Evolutionary conservation across 2,113 vertebrate genomes (phyloP).

Genomic region (Pipa parva): DNA sequence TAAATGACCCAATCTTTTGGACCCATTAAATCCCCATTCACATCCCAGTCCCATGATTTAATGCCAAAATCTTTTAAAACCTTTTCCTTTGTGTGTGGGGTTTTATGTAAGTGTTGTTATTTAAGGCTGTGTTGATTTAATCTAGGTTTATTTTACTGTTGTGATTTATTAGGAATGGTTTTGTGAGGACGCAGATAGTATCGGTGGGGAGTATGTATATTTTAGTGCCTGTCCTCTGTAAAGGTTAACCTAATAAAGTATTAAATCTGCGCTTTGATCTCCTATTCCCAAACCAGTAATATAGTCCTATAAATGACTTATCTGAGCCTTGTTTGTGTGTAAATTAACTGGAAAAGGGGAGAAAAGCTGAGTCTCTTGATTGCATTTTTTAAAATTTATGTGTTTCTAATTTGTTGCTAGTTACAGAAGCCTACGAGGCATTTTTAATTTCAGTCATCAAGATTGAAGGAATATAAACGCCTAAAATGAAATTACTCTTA

Average conservation of each 20-base stretch:
- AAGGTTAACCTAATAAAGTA: slow-evolving; percentile 26
- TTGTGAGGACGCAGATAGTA: background rate
- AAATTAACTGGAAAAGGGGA: slow-evolving; percentile 5
- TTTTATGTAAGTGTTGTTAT: too few relatives aligned
- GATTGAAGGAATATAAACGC: slow-evolving; percentile 15
- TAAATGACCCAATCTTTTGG: too few relatives aligned
- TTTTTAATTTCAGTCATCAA: background rate
- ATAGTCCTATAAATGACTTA: slow-evolving; percentile 8
- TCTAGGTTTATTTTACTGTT: background rate
- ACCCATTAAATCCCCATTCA: too few relatives aligned
- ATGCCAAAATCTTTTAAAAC: too few relatives aligned
- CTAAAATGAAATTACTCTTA: slow-evolving; percentile 3
- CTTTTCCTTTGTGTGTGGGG: too few relatives aligned
- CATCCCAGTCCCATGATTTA: too few relatives aligned
- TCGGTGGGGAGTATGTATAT: background rate
- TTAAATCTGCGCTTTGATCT: slow-evolving; percentile 3
- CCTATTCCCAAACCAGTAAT: background rate
- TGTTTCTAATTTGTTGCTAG: background rate
- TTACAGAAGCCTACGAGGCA: background rate
- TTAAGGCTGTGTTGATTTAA: too few relatives aligned
- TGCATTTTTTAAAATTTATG: background rate
- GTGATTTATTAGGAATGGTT: background rate
- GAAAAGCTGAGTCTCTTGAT: background rate
- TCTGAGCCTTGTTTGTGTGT: background rate
- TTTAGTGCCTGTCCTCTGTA: background rate